phyloP scores from a whole-genome alignment of 2,113 vertebrate species.

The Meleagris gallopavo region DNA sequence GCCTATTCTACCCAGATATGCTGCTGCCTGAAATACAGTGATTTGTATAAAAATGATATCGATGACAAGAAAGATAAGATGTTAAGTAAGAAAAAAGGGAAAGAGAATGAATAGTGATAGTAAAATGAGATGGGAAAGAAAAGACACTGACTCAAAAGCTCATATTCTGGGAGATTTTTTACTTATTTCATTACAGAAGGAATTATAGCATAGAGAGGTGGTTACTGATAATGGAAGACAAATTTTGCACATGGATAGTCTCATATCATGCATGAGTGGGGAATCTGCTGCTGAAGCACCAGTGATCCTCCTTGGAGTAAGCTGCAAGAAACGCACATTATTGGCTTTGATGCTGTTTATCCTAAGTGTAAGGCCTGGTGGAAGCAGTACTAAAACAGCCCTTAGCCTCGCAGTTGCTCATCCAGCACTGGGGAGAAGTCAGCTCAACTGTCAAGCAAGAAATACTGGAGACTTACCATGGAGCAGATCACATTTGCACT shows the following conservation, averaged over 20 bases:
- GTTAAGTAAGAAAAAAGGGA: not conserved
- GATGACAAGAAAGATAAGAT: not conserved
- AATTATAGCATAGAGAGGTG: not conserved
- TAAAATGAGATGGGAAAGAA: not conserved
- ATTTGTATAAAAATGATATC: not conserved
- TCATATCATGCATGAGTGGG: fast-evolving
- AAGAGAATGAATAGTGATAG: not conserved
- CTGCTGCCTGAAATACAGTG: not conserved
- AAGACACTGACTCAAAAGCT: not conserved
- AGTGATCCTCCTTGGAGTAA: not conserved
- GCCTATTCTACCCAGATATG: not conserved
- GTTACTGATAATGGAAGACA: not conserved
- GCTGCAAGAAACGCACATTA: not conserved
- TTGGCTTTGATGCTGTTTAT: not conserved
- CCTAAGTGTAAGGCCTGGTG: not conserved
- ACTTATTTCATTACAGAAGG: not conserved
- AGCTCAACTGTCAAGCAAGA: not conserved
- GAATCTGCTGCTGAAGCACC: not conserved
- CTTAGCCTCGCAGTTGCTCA: not conserved
- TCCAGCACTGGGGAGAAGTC: not conserved
- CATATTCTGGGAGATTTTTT: not conserved
- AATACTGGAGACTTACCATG: not conserved
- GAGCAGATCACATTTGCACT: not conserved
- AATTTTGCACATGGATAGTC: not conserved
- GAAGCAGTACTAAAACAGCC: not conserved